Conservation (phyloP, 1,140 invertebrate species). For the Drosophila ohnishii region DNA sequence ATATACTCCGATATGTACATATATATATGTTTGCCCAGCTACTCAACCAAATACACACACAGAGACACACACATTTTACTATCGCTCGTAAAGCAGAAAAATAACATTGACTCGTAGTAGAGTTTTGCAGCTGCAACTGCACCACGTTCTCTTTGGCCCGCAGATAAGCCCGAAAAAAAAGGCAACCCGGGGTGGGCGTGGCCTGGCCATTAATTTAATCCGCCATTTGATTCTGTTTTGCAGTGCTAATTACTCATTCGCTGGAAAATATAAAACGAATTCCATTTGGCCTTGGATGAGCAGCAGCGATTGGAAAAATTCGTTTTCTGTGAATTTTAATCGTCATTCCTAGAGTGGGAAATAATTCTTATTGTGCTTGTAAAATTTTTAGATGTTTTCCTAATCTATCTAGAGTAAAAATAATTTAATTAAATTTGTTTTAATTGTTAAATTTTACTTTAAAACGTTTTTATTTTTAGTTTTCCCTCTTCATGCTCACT, state of each 20-base stretch:
- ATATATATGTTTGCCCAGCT: slow-evolving; percentile 31
- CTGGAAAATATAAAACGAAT: slow-evolving; percentile 28
- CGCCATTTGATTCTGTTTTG: slow-evolving; percentile 32
- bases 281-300: slow-evolving; percentile 33
- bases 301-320: slow-evolving; percentile 3
- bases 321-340: slow-evolving; percentile 7
- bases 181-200: slow-evolving; percentile 44
- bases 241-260: slow-evolving; percentile 57
- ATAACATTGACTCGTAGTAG: slow-evolving; percentile 40
- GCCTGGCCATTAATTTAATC: slow-evolving; percentile 55
- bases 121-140: slow-evolving; percentile 41
- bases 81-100: slow-evolving; percentile 70
- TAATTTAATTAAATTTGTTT: not conserved
- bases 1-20: slow-evolving; percentile 3
- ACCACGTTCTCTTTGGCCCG: slow-evolving; percentile 38
- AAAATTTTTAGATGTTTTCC: not conserved
- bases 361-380: not conserved
- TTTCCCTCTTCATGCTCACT: rapidly evolving
- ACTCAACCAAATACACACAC: slow-evolving; percentile 31
- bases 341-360: not conserved
- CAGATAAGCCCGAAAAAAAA: slow-evolving; percentile 28
- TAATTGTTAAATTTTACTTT: not conserved
- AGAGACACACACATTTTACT: slow-evolving; percentile 57
- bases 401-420: not conserved
- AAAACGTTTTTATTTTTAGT: not conserved